Evolutionary conservation across 2,888 invertebrate species (phyloP).

Genomic region (Trisateles emortualis): DNA sequence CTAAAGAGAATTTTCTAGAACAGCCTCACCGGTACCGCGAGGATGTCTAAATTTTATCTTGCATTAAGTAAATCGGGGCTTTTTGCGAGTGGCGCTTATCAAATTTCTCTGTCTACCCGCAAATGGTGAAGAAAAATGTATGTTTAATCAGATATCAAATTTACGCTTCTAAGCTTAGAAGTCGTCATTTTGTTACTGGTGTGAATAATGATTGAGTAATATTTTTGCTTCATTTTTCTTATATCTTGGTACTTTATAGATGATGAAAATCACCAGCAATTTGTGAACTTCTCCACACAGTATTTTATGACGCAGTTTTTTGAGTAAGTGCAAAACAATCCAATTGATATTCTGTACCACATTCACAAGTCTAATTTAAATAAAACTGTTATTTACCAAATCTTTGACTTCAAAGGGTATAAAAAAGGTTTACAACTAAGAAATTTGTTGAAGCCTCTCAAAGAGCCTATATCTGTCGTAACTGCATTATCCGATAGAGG

Average conservation of each 20-base stretch:
- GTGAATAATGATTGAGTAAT: constrained; percentile 40
- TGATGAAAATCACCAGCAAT: constrained; percentile 1
- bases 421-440: constrained; percentile 24
- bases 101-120: constrained; percentile 55
- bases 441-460: constrained; percentile 33
- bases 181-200: constrained; percentile 32
- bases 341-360: constrained; percentile 10
- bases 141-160: constrained; percentile 55
- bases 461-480: constrained; percentile 37
- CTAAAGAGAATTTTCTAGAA: constrained; percentile 66
- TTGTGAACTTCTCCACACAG: background rate
- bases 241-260: constrained; percentile 9
- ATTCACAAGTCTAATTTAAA: constrained; percentile 17
- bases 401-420: constrained; percentile 13
- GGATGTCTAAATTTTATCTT: constrained; percentile 68
- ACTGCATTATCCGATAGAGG: constrained; percentile 50
- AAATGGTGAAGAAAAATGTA: constrained; percentile 46
- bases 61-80: constrained; percentile 62
- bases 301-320: constrained; percentile 1
- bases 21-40: constrained; percentile 59
- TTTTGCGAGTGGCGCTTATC: constrained; percentile 61
- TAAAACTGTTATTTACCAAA: constrained; percentile 17
- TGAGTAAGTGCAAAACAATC: background rate
- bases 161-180: constrained; percentile 40
- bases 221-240: constrained; percentile 24